phyloP scores from a whole-genome alignment of 2,113 vertebrate species.

The Sorex araneus region DNA sequence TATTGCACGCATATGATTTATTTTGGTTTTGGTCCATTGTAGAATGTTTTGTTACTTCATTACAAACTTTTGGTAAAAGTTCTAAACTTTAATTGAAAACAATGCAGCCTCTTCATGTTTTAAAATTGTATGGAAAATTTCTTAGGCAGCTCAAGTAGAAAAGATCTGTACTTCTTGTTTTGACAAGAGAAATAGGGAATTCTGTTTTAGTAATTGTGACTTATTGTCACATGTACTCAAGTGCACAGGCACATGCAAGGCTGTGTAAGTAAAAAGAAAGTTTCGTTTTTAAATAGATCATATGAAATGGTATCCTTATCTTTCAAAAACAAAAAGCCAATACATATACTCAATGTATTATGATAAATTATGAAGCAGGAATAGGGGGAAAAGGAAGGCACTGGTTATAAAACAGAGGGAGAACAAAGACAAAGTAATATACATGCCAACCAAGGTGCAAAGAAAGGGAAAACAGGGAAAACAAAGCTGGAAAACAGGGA shows the following conservation, averaged over 20 bases:
- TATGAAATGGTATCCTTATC: neutral
- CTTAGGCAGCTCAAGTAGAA: neutral
- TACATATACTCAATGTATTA: conserved; percentile 7
- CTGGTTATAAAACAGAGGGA: too few relatives aligned
- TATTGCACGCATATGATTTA: neutral
- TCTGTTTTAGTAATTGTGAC: conserved; percentile 1
- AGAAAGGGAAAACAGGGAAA: neutral
- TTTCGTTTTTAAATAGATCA: conserved; percentile 25
- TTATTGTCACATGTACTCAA: conserved; percentile 6
- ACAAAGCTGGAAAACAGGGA: conserved; percentile 4
- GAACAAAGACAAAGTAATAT: neutral
- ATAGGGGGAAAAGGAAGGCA: neutral
- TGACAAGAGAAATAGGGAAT: neutral
- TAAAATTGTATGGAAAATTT: neutral
- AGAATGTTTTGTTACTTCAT: conserved; percentile 43
- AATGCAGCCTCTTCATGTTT: neutral
- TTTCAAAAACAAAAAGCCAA: conserved; percentile 30
- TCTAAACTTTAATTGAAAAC: neutral
- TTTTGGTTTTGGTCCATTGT: neutral
- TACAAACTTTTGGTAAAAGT: conserved; percentile 33
- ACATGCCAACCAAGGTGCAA: neutral
- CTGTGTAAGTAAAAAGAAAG: neutral
- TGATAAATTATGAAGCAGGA: neutral
- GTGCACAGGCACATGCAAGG: neutral
- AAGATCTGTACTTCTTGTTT: neutral